phyloP scores from a whole-genome alignment of 2,888 invertebrate species.

The Eupsilia transversa region DNA sequence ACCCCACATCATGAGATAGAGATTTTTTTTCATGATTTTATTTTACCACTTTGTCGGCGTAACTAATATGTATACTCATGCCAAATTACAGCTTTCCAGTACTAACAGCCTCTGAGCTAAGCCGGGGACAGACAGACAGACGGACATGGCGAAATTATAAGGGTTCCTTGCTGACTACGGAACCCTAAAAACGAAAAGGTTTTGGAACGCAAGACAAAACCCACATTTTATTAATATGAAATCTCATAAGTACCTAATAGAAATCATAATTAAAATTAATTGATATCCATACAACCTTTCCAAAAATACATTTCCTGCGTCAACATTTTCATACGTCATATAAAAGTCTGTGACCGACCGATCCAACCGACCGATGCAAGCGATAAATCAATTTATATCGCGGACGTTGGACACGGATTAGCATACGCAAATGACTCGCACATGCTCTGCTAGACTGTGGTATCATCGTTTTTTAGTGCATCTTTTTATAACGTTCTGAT shows the following conservation, averaged over 20 bases:
- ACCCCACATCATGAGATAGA: no score
- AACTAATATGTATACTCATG: no score
- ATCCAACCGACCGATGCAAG: constrained; percentile 46
- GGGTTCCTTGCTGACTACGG: no score
- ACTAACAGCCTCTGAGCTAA: no score
- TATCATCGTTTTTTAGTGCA: constrained; percentile 43
- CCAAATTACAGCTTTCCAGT: no score
- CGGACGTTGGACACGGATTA: constrained; percentile 59
- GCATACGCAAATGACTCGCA: constrained; percentile 67
- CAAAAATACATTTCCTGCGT: constrained; percentile 25
- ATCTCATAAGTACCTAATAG: not conserved
- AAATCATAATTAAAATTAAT: no score
- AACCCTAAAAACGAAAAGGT: not conserved
- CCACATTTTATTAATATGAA: not conserved
- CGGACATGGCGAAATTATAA: no score
- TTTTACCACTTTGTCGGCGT: no score
- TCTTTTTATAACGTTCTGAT: constrained; percentile 47
- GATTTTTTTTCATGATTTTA: no score
- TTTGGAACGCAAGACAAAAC: not conserved
- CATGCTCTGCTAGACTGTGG: constrained; percentile 46
- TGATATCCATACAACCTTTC: not conserved
- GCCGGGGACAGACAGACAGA: no score
- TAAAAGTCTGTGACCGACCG: constrained; percentile 43
- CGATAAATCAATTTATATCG: constrained; percentile 67
- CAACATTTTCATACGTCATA: constrained; percentile 48